A percentile compares a stretch with the other conserved stretches of the same genome.
Evolutionary conservation across 2,797 vertebrate genomes (phyloP).

Genomic region (Vultur gryphus): DNA sequence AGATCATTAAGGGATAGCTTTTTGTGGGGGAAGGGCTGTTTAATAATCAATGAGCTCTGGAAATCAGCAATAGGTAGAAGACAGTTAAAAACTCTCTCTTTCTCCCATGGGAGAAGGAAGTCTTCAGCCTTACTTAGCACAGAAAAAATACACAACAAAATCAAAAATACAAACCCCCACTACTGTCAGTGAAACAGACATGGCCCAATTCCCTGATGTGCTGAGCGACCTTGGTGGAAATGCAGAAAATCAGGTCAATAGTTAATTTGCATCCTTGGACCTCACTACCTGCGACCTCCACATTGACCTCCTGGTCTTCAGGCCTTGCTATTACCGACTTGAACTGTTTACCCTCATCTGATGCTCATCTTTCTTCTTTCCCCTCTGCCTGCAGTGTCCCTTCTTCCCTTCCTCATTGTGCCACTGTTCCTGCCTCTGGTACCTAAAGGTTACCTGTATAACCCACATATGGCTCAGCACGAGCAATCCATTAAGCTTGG

Average conservation of each 20-base stretch:
- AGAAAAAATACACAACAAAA: neutral
- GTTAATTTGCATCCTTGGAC: neutral
- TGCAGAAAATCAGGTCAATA: neutral
- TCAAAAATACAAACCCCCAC: neutral
- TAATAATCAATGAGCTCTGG: neutral
- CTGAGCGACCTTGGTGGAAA: neutral
- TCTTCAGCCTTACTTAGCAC: neutral
- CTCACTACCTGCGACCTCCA: neutral
- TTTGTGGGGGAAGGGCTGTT: neutral
- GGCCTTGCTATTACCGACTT: neutral
- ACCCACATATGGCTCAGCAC: neutral
- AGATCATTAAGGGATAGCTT: neutral
- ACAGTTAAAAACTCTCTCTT: neutral
- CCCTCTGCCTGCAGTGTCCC: neutral
- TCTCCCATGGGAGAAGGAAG: neutral
- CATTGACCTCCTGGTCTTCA: neutral
- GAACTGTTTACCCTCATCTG: neutral
- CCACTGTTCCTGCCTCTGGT: neutral
- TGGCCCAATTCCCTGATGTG: neutral
- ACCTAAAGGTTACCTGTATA: neutral
- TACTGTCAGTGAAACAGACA: neutral
- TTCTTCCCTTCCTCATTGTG: neutral
- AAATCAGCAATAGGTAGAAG: neutral
- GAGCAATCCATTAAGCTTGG: fast-evolving
- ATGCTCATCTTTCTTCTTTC: neutral